phyloP scores from a whole-genome alignment of 2,113 vertebrate genomes.

The Drymodes brunneopygia region DNA sequence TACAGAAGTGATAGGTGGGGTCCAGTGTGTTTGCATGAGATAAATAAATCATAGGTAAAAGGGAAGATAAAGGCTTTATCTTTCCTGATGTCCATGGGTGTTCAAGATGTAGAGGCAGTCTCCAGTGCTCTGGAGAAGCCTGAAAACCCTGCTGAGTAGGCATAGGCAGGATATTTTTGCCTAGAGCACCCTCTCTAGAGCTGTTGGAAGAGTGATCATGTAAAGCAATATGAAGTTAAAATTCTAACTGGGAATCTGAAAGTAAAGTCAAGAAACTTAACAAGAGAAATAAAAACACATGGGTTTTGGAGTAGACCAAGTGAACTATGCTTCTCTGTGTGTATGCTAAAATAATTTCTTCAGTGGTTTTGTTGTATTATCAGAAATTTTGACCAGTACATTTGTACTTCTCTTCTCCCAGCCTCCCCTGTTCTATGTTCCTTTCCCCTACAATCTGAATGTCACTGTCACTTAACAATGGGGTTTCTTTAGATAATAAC shows the following conservation, averaged over 20 bases:
- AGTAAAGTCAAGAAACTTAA: not conserved
- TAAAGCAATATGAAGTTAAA: not conserved
- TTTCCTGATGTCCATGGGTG: not conserved
- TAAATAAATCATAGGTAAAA: not conserved
- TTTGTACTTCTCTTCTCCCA: not conserved
- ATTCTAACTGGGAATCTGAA: not conserved
- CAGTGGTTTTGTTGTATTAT: not conserved
- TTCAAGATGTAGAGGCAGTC: not conserved
- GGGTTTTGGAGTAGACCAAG: not conserved
- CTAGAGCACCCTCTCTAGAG: not conserved
- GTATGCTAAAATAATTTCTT: not conserved
- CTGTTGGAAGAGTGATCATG: not conserved
- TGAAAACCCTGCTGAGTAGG: not conserved
- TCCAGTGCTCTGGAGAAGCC: not conserved
- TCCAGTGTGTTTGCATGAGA: not conserved
- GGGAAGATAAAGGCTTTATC: not conserved
- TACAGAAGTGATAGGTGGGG: not conserved
- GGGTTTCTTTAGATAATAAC: constrained; percentile 4
- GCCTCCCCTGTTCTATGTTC: not conserved
- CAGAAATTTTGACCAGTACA: not conserved
- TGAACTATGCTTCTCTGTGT: not conserved
- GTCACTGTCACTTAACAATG: not conserved
- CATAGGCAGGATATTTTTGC: not conserved
- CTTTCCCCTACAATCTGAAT: not conserved
- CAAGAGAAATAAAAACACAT: not conserved